A percentile compares a stretch with the other conserved stretches of the same genome.
These are phyloP conservation scores for Phodopus roborovskii DNA, from an alignment of 2,113 vertebrate genomes.

Conservation along the genomic window DNA sequence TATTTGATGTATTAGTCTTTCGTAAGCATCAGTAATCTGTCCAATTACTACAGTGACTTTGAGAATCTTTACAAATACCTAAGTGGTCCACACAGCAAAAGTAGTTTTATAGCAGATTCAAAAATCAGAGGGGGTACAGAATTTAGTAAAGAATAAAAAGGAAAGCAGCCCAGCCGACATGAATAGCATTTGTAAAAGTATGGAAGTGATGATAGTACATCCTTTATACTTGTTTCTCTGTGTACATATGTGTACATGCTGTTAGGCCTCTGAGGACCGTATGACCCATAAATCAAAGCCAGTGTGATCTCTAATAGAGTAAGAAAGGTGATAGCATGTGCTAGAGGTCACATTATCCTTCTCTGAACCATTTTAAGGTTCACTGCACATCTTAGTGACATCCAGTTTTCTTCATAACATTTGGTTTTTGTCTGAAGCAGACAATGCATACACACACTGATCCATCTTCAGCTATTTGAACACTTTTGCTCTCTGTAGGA, in stretches of 20 bases:
- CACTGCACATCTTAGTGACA: not conserved
- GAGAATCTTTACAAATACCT: not conserved
- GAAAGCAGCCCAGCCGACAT: not conserved
- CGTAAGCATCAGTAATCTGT: not conserved
- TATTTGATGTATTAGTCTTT: not conserved
- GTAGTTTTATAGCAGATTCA: not conserved
- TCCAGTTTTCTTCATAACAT: conserved; percentile 22
- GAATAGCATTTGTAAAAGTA: not conserved
- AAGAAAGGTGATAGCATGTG: too few species aligned
- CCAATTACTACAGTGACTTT: not conserved
- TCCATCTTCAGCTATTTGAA: conserved; percentile 67
- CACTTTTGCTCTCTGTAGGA: conserved; percentile 74
- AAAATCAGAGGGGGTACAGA: not conserved
- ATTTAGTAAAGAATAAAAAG: not conserved
- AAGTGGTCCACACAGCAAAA: not conserved
- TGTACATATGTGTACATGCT: not conserved
- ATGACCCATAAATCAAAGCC: not conserved
- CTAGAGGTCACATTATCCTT: not conserved
- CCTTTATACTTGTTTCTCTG: not conserved
- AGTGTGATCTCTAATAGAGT: too few species aligned
- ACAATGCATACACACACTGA: not conserved
- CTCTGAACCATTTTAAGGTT: not conserved
- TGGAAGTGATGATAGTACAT: not conserved
- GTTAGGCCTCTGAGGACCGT: rapidly evolving
- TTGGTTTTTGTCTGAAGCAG: conserved; percentile 60